phyloP scores from a whole-genome alignment of 2,888 invertebrate genomes.

The Abscondita cerata region DNA sequence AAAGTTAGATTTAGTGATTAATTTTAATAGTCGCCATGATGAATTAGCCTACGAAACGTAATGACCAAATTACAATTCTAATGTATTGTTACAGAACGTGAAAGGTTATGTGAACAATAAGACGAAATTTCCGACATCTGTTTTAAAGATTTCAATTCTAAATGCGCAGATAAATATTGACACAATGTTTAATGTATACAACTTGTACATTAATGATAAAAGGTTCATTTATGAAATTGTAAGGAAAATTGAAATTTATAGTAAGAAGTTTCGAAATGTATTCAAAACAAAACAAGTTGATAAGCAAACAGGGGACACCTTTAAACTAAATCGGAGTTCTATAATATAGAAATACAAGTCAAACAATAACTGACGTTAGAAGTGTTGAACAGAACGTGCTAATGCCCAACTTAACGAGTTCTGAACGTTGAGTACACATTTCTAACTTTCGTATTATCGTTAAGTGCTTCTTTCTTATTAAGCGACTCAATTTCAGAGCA shows the following conservation, averaged over 20 bases:
- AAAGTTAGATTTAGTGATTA: too few species aligned
- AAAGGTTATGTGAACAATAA: too few species aligned
- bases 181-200: too few species aligned
- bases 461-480: conserved; percentile 30
- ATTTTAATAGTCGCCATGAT: too few species aligned
- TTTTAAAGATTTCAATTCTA: too few species aligned
- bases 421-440: conserved; percentile 32
- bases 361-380: conserved; percentile 29
- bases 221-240: neutral
- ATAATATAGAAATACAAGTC: conserved; percentile 34
- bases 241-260: conserved; percentile 6
- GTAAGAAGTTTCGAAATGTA: conserved; percentile 16
- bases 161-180: too few species aligned
- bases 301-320: conserved; percentile 21
- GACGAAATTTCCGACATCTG: too few species aligned
- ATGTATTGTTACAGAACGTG: too few species aligned
- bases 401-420: conserved; percentile 35
- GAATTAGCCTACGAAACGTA: too few species aligned
- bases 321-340: conserved; percentile 25
- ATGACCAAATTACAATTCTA: too few species aligned
- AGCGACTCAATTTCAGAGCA: conserved; percentile 24
- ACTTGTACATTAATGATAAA: conserved; percentile 4
- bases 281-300: conserved; percentile 17
- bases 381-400: conserved; percentile 31
- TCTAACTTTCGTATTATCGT: conserved; percentile 32